Percentiles rank a stretch among this genome's conserved stretches.
These are phyloP conservation scores for Lasaia peninsularis DNA, from an alignment of 1,140 invertebrate genomes.

Conservation along the genomic window DNA sequence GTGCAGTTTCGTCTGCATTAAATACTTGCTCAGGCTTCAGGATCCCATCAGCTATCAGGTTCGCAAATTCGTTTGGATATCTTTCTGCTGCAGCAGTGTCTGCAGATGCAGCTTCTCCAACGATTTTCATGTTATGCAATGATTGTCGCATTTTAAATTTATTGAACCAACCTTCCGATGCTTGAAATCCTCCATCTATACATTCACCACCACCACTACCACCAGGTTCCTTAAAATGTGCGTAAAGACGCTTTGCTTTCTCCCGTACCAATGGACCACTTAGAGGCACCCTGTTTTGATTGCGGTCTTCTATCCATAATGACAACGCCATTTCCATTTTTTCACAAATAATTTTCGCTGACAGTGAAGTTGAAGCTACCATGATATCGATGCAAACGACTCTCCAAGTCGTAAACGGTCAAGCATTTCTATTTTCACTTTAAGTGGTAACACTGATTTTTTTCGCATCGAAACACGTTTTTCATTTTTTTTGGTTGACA, in stretches of 20 bases:
- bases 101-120: slow-evolving; percentile 30
- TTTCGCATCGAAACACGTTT: slow-evolving; percentile 25
- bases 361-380: slow-evolving; percentile 32
- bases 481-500: slow-evolving; percentile 28
- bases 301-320: slow-evolving; percentile 31
- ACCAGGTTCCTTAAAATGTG: slow-evolving; percentile 34
- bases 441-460: slow-evolving; percentile 33
- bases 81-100: slow-evolving; percentile 32
- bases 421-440: slow-evolving; percentile 39
- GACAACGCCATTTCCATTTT: slow-evolving; percentile 33
- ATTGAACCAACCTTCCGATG: slow-evolving; percentile 35
- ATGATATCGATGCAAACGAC: slow-evolving; percentile 38
- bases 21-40: slow-evolving; percentile 39
- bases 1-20: slow-evolving; percentile 38
- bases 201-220: slow-evolving; percentile 27
- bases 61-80: slow-evolving; percentile 34
- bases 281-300: slow-evolving; percentile 32
- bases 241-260: slow-evolving; percentile 36
- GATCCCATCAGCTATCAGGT: slow-evolving; percentile 26
- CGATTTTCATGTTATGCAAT: slow-evolving; percentile 33
- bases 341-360: slow-evolving; percentile 34
- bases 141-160: slow-evolving; percentile 30
- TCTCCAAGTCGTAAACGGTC: slow-evolving; percentile 36
- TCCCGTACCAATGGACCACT: slow-evolving; percentile 31
- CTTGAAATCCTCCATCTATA: slow-evolving; percentile 31